Conservation (phyloP, 2,113 vertebrate genomes). For the Buteo buteo region DNA sequence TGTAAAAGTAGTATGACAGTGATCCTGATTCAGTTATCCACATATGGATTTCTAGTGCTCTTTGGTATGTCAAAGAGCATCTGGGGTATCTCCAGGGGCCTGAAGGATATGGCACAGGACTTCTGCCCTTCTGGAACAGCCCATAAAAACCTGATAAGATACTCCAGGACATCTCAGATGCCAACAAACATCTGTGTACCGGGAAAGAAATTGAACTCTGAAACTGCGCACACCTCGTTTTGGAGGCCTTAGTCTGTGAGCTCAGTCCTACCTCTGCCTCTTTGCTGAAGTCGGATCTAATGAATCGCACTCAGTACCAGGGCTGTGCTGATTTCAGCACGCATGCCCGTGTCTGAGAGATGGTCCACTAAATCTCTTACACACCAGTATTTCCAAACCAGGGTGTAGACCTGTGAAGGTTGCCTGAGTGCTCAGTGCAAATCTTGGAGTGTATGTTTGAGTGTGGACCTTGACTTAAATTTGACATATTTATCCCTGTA, state of each 20-base stretch:
- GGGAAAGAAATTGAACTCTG: background rate
- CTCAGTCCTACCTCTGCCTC: background rate
- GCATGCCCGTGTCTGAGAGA: background rate
- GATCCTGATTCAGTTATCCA: rapidly evolving
- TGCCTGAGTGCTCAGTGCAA: background rate
- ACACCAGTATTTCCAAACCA: background rate
- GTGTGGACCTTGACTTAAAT: background rate
- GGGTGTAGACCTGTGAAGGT: background rate
- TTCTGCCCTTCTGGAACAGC: background rate
- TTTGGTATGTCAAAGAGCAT: background rate
- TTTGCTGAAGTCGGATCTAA: background rate
- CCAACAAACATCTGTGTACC: background rate
- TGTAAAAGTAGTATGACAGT: background rate
- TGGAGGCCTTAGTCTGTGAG: background rate
- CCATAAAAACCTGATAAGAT: background rate
- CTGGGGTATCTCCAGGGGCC: background rate
- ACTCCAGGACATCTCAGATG: background rate
- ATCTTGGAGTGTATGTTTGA: background rate
- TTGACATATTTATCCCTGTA: background rate
- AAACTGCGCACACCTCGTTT: background rate
- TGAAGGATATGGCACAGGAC: background rate
- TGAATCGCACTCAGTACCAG: too few relatives aligned
- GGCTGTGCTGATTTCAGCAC: background rate
- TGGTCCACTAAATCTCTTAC: background rate
- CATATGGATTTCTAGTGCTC: background rate